Evolutionary conservation across 1,140 invertebrate genomes (phyloP).

Genomic region (Atta texana): DNA sequence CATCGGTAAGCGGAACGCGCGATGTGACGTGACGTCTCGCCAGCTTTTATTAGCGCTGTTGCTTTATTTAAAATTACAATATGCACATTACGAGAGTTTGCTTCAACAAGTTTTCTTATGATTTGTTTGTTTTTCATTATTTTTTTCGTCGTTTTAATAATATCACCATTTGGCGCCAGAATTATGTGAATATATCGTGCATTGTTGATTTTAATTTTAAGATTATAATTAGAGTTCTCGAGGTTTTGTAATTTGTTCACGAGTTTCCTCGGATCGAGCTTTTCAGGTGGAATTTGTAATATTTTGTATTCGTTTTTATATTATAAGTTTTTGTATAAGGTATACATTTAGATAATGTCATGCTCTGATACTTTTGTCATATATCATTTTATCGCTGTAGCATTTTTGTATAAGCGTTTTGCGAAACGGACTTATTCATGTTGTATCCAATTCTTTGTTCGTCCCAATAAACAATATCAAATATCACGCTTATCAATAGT

Average conservation of each 20-base stretch:
- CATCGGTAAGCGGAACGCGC: background rate
- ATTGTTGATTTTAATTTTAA: background rate
- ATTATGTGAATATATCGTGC: background rate
- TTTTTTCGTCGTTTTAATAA: background rate
- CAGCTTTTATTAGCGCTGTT: background rate
- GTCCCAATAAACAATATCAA: background rate
- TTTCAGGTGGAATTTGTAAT: background rate
- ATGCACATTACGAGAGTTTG: background rate
- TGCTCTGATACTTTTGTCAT: background rate
- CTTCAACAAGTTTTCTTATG: background rate
- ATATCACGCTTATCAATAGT: background rate
- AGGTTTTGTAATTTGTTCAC: background rate
- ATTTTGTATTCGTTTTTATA: background rate
- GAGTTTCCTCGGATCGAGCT: background rate
- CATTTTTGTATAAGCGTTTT: too few relatives aligned
- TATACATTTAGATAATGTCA: constrained; percentile 75
- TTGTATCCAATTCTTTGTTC: background rate
- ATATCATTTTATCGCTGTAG: background rate
- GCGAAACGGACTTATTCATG: too few relatives aligned
- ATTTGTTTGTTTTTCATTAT: background rate
- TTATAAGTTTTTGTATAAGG: constrained; percentile 71
- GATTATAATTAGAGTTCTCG: background rate
- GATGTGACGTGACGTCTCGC: too few relatives aligned
- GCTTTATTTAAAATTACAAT: constrained; percentile 12
- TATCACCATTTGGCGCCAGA: background rate